Evolutionary conservation across 2,113 vertebrate genomes (phyloP), one percentile per base, ranked within the genome.

Genomic region (Microtus montanus): DNA sequence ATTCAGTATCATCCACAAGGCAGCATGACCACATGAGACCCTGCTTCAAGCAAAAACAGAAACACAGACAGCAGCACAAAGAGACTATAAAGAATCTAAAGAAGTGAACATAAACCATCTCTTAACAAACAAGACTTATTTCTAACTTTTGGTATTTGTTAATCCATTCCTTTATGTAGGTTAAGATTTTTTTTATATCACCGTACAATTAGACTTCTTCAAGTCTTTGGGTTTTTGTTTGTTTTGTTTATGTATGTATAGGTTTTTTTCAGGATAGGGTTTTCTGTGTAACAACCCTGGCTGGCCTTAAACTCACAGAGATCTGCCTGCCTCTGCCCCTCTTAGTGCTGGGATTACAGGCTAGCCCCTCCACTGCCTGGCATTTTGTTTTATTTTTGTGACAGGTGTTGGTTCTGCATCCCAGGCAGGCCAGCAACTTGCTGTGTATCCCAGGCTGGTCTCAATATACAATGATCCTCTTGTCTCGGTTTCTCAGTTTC

Each of bases 171-270:
- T 35, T 96, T 7, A 93, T 15, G 61, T 78, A 54, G 84, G 41
- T 92, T 93, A 93, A 93, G 91, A 85, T 86, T 96, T 71, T 96
- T 71, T 87, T 14, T 84, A 61, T 22, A 14, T 87, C 12, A 26
- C 66, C 71, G 2, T 94, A 63, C 85, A 92, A 86, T 95, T 89
- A 90, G 52, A 85, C 22, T 91, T 47, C 17, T 91, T 94, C 8
- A 68, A 7, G 10, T 87, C 47, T 93, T 47, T 66, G 26, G 58
- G 3, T 1, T 38, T 82, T 82, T 58, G 52, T 35, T 82, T 79
- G 52, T 33, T 79, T 84, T 84, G n/a, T 26, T 63, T 38, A 58
- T 58, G 19, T 58, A 58, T 58, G 58, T 58, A 58, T 58, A 58
- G 58, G 19, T 58, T 58, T 58, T 58, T 58, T 20, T 58, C 19